A percentile compares a stretch with the other conserved stretches of the same genome.
Evolutionary conservation across 2,113 vertebrate genomes (phyloP).

Genomic region (Myrmecobius fasciatus): DNA sequence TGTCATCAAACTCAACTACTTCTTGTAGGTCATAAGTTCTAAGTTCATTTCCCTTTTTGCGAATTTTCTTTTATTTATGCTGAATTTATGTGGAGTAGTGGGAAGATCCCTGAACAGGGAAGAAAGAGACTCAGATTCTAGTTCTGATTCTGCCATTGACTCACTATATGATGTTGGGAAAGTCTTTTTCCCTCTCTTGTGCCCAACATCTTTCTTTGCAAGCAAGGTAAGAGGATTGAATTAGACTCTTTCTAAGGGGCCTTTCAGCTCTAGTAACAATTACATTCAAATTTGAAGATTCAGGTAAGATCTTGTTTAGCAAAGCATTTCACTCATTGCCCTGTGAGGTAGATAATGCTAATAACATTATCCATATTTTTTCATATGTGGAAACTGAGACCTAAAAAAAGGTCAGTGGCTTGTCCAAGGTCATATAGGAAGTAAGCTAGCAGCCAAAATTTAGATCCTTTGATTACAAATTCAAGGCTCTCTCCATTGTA

Average conservation of each 20-base stretch:
- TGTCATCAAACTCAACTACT: constrained; percentile 32
- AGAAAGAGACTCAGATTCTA: constrained; percentile 27
- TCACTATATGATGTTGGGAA: constrained; percentile 42
- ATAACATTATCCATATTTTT: background rate
- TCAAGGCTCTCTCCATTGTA: background rate
- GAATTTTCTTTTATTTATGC: constrained; percentile 8
- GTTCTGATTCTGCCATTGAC: background rate
- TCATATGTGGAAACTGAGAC: background rate
- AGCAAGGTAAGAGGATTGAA: constrained; percentile 37
- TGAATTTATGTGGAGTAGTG: background rate
- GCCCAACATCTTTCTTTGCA: constrained; percentile 35
- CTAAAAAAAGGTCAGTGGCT: background rate
- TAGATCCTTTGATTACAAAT: background rate
- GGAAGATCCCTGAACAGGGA: constrained; percentile 22
- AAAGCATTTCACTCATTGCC: background rate
- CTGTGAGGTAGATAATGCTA: background rate
- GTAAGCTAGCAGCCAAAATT: background rate
- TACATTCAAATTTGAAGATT: background rate
- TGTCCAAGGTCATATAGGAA: background rate
- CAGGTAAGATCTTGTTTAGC: background rate
- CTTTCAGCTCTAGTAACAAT: background rate
- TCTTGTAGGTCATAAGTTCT: constrained; percentile 9
- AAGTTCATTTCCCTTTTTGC: constrained; percentile 3
- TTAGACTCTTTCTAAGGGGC: background rate
- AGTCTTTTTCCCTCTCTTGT: constrained; percentile 35